Evolutionary conservation across 2,888 invertebrate species (phyloP).

Genomic region (Junonia oenone): DNA sequence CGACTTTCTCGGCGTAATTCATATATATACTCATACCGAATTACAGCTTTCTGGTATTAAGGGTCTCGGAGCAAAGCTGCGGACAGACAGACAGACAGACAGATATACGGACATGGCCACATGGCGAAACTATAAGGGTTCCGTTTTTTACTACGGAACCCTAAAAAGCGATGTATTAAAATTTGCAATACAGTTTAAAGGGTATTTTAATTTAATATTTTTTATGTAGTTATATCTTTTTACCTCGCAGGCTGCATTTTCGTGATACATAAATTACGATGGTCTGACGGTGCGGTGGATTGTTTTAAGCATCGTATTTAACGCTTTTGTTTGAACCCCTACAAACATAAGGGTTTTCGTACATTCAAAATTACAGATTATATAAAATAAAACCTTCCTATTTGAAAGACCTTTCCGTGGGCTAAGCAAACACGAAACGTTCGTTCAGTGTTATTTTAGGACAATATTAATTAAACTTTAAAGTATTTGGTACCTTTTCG

Average conservation of each 20-base stretch:
- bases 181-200: neutral
- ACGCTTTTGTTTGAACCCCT: neutral
- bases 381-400: constrained; percentile 29
- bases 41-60: too few relatives aligned
- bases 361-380: constrained; percentile 24
- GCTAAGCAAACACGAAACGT: constrained; percentile 42
- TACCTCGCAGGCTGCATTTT: neutral
- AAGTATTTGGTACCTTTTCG: constrained; percentile 30
- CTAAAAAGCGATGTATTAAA: neutral
- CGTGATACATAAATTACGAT: neutral
- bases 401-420: constrained; percentile 39
- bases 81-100: too few relatives aligned
- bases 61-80: too few relatives aligned
- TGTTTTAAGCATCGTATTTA: neutral
- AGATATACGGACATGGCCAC: too few relatives aligned
- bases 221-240: neutral
- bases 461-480: constrained; percentile 56
- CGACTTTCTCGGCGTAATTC: too few relatives aligned
- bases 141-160: too few relatives aligned
- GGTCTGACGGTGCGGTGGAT: too few relatives aligned
- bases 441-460: constrained; percentile 57
- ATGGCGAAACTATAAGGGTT: too few relatives aligned
- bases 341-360: constrained; percentile 9
- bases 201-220: neutral
- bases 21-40: too few relatives aligned